Evolutionary conservation across 2,888 invertebrate species (phyloP), one percentile per base, ranked within the genome.

Genomic region (Stenodema calcarata): DNA sequence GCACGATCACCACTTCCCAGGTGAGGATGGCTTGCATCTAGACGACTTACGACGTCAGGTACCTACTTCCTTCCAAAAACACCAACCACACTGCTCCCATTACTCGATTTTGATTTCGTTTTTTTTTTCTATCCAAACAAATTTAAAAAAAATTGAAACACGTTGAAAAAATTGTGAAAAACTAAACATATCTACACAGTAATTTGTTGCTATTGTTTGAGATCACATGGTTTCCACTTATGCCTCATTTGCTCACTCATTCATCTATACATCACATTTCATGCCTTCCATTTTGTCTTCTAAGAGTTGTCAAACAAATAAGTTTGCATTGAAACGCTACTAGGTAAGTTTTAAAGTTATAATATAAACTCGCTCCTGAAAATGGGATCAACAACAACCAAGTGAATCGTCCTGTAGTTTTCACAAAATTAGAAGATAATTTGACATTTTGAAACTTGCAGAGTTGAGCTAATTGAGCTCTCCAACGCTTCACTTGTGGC

Each of bases 11-110:
- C 70, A 70, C 73, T 70, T 84, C 73, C 84, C 88, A 88, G 88
- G 88, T 88, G 88, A 88, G 88, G 88, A 87, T 80, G 80, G 73
- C 82, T 81, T 70, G 80, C 82, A 87, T 62, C 86, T 87, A 87
- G 87, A 86, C 83, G 88, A 88, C 86, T 88, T 88, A 87, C 88
- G 88, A 87, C 87, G 88, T 87, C 88, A 88, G 88, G 88, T 88
- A 88, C 88, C 88, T 79, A 81, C 82, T 62, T 83, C 83, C 73
- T 80, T 80, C 54, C 80, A 47, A 80, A 47, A 80, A 80, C 30
- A 54, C 62, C 50, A 23, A 50, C 18, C 18, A 28, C 50, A 80
- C 80, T 80, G 80, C 80, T 80, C 80, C 80, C 80, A 80, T 80
- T 47, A 16, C 35, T 62, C 30, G 23, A 42, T 78, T 78, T n/a